Percentiles rank a stretch among this genome's conserved stretches.
Conservation (phyloP, 2,797 vertebrate species). For the Mustela erminea region DNA sequence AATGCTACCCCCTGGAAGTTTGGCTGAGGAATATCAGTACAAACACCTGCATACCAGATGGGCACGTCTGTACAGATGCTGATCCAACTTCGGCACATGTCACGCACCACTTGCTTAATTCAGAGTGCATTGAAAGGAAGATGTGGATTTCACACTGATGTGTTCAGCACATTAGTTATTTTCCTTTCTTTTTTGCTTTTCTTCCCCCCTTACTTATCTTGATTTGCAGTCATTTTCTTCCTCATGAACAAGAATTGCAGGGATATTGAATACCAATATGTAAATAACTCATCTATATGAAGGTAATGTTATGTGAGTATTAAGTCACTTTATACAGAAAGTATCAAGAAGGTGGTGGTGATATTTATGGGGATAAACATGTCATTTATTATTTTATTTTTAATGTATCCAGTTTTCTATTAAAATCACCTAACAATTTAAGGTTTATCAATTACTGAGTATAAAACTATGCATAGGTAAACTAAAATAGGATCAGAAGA, state of each 20-base stretch:
- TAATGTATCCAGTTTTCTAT: neutral
- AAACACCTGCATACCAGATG: conserved; percentile 75
- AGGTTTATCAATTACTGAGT: neutral
- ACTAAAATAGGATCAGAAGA: conserved; percentile 23
- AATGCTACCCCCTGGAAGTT: conserved; percentile 15
- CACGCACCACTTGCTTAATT: conserved; percentile 41
- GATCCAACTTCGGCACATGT: neutral
- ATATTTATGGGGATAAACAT: neutral
- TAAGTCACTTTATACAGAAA: neutral
- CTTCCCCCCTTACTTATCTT: neutral
- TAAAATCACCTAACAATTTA: conserved; percentile 22
- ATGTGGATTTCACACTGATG: conserved; percentile 52
- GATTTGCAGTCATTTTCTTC: conserved; percentile 51
- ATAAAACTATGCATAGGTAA: neutral
- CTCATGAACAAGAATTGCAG: conserved; percentile 18
- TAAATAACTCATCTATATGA: conserved; percentile 3
- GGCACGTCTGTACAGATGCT: neutral
- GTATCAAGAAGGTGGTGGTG: neutral
- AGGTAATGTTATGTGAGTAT: neutral
- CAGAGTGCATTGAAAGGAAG: conserved; percentile 25
- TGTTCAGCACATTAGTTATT: conserved; percentile 3
- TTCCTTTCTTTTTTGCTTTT: neutral
- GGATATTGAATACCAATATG: neutral
- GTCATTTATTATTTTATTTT: neutral
- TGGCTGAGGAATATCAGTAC: neutral